Evolutionary conservation across 1,140 invertebrate species (phyloP), one percentile per base, ranked within the genome.

Genomic region (Cyclargus thomasi): DNA sequence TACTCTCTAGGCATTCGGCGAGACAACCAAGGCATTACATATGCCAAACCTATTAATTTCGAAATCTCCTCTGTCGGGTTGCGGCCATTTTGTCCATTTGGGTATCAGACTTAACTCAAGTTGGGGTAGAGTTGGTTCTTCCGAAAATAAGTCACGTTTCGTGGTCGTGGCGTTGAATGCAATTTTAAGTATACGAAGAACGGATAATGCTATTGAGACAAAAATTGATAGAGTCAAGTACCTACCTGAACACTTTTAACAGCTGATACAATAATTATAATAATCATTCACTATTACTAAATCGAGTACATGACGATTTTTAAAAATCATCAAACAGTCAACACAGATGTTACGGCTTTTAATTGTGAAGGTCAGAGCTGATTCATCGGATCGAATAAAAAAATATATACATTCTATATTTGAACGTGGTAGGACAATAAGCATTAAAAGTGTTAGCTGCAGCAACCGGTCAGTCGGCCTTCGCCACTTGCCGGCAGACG

Each of bases 381-480:
- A 47, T 47, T 47, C 39, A 47, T 47, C 39, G 0, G 39, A 47
- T 47, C 14, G 14, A 47, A 16, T 47, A 47, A 1, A 14, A 47
- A 11, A 14, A 47, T 14, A 47, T 8, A 35, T 16, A 16, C 14
- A 2, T 47, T 47, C 10, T 47, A 16, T 47, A 47, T 47, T 47
- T 47, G 29, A 29, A 29, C 8, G 2, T 29, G 29, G 29, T 29
- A 0, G 29, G 5, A 29, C 29, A 29, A 29, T 29, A 29, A 47
- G 39, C 14, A 47, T 47, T 29, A 23, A 39, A 39, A 22, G 57
- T 62, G 5, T 59, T 59, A 67, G 68, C 70, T 64, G 63, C 63
- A 64, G 36, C 35, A 77, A 88, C 83, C 80, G 82, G 83, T 86
- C 78, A 75, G 73, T 70, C 78, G 82, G 84, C 84, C 84, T 85